Conservation (phyloP, 2,797 vertebrate species). For the Sebastes hopkinsi region DNA sequence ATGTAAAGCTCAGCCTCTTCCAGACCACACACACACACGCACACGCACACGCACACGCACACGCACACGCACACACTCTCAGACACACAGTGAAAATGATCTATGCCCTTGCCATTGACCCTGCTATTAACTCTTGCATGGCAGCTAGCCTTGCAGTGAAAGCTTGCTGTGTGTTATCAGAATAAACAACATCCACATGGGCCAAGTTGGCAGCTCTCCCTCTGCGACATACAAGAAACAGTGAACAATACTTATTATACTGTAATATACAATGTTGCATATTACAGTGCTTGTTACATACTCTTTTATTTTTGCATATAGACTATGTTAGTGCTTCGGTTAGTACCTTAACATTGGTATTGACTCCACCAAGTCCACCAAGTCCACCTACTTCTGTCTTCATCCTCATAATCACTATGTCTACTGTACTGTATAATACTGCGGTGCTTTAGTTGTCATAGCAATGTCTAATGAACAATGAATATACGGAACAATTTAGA, state of each 20-base stretch:
- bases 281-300: background rate
- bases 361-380: background rate
- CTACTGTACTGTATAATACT: background rate
- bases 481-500: background rate
- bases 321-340: background rate
- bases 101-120: constrained; percentile 3
- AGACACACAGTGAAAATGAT: constrained; percentile 12
- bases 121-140: constrained; percentile 15
- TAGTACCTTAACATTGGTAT: background rate
- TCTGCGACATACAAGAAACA: background rate
- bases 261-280: background rate
- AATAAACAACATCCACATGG: constrained; percentile 17
- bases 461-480: background rate
- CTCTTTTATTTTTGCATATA: background rate
- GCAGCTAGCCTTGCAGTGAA: background rate
- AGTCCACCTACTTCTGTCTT: background rate
- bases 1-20: background rate
- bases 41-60: background rate
- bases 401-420: background rate
- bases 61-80: background rate
- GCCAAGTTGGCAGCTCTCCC: constrained; percentile 2
- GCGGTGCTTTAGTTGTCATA: background rate
- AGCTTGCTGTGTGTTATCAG: constrained; percentile 30
- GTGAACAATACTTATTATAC: constrained; percentile 9
- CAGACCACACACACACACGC: background rate